Conservation (phyloP, 2,888 invertebrate genomes). For the Limnephilus lunatus region DNA sequence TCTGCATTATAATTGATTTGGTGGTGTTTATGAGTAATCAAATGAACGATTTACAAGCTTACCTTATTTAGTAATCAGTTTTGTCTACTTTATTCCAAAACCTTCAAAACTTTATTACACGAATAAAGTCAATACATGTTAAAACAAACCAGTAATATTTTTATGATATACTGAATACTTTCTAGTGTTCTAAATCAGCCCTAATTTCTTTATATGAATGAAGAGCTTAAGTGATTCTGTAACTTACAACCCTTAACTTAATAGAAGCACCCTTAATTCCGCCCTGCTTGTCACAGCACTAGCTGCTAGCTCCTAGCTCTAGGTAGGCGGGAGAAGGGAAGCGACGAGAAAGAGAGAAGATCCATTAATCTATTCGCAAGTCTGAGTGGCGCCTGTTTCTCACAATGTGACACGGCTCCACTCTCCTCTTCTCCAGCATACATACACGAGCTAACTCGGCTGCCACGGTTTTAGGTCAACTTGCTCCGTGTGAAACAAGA, state of each 20-base stretch:
- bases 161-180: too few relatives aligned
- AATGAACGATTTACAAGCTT: too few relatives aligned
- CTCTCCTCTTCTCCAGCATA: constrained; percentile 8
- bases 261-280: background rate
- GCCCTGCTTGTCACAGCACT: constrained; percentile 46
- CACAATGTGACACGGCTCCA: constrained; percentile 44
- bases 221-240: background rate
- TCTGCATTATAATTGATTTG: too few relatives aligned
- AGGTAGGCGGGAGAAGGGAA: constrained; percentile 70
- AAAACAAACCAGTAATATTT: too few relatives aligned
- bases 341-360: constrained; percentile 75
- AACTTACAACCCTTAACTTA: background rate
- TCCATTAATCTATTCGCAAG: constrained; percentile 89
- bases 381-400: constrained; percentile 84
- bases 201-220: background rate
- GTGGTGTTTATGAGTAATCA: too few relatives aligned
- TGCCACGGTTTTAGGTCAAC: constrained; percentile 8
- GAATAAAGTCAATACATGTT: too few relatives aligned
- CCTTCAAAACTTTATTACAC: too few relatives aligned
- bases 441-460: constrained; percentile 8
- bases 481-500: constrained; percentile 30
- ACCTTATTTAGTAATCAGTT: too few relatives aligned
- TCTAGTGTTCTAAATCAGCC: too few relatives aligned
- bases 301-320: background rate
- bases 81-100: too few relatives aligned